Base-by-base conservation (phyloP, 2,888 invertebrate genomes). In the Noctua janthe region DNA sequence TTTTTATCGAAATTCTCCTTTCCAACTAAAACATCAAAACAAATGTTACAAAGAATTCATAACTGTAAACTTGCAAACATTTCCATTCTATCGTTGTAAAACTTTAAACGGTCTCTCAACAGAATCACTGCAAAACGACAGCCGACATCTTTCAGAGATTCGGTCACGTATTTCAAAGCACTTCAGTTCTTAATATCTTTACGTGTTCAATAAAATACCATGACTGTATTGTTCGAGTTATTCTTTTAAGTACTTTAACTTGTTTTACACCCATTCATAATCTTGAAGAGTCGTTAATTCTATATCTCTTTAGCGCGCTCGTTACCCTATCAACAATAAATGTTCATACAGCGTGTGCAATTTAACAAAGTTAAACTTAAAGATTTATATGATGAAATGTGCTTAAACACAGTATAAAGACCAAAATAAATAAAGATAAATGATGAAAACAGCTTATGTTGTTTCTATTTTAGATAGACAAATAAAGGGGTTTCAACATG, bases 191-290 rank as follows among this genome's bases (percentile, higher is more conserved):
- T 54, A 69, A 78, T 73, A 73, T 23, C 56, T 78, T 82, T 79
- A 86, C 71, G 86, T 79, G 76, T 67, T 82, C 67, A 67, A 76
- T 76, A 82, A 86, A 74, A 69, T 64, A 85, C 23, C 66, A 76
- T 76, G 23, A 29, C 13, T 49, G 17, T 39, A 74, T 76, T 86
- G 75, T 86, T 54, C 6, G n/a, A 51, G 13, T 2, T 20, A 62
- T 67, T 62, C 29, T 82, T 78, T 72, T 10, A 39, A 29, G 69
- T 39, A 49, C 56, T 74, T 77, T n/a, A 56, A 69, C 54, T 23
- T 76, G 35, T 56, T 82, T 71, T 47, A 69, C 43, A 71, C 13
- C 43, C 17, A 71, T 73, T 71, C 51, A 74, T 76, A 67, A 79
- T 74, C 79, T 71, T 78, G 35, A 67, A 74, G 13, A 72, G 67